Evolutionary conservation across 2,113 vertebrate species (phyloP), one percentile per base, ranked within the genome.

Genomic region (Anarrhichthys ocellatus): DNA sequence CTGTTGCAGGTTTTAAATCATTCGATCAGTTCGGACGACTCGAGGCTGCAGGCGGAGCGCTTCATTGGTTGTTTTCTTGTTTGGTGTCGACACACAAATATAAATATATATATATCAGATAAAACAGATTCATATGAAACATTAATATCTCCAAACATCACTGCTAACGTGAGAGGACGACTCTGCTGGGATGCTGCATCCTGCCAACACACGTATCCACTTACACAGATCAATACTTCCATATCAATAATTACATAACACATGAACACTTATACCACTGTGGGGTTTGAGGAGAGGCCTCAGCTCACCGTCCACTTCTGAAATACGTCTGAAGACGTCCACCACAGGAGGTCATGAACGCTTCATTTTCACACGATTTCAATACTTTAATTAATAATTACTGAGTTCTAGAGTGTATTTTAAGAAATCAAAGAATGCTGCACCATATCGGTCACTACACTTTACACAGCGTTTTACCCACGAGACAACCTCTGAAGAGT

Each of bases 181-280:
- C 36, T 75, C 68, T 11, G 80, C 68, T 15, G 80, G 59, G 48
- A 36, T 24, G 9, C 63, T 24, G 48, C 78, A 70, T 86, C 81
- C 86, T 68, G 79, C 65, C 79, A 68, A 73, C 73, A 85, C 59
- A 54, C 75, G 11, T 27, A 42, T 32, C 59, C 76, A 82, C 65
- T 58, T 32, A 78, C 58, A 66, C 17, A 46, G 65, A 78, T 87
- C 86, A 50, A 79, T 84, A 63, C 48, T 6, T 4, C 4, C 22
- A 44, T 1, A 34, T 34, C 34, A 34, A 34, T 54, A 38, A 62
- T 36, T 61, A 71, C 65, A 72, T 56, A 24, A 73, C n/a, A 64
- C 20, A 56, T 11, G 38, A 70, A 13, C 68, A 32, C 46, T 63
- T 8, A 18, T n/a, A 9, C 34, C n/a, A 6, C 62, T n/a, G 64